Percentiles rank a stretch among this genome's conserved stretches.
Conservation (phyloP, 2,888 invertebrate genomes). For the Lordiphosa andalusiaca region DNA sequence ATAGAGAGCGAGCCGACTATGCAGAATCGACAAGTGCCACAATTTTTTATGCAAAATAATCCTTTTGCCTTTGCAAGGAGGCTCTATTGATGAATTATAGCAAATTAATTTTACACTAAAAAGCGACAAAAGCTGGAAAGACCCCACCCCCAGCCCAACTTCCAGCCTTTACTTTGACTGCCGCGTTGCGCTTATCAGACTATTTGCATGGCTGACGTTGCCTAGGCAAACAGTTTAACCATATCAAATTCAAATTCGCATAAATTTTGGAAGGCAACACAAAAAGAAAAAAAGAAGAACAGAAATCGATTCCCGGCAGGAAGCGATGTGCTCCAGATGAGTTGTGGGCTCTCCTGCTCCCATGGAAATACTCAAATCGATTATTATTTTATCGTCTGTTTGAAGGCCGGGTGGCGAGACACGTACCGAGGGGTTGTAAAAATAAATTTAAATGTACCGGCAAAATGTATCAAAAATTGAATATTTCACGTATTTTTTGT, state of each 20-base stretch:
- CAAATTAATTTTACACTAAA: conserved; percentile 76
- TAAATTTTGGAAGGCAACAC: conserved; percentile 50
- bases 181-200: conserved; percentile 48
- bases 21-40: conserved; percentile 66
- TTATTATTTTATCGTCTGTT: conserved; percentile 70
- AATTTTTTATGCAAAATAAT: conserved; percentile 66
- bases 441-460: conserved; percentile 62
- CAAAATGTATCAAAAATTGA: conserved; percentile 60
- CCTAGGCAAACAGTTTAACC: conserved; percentile 70
- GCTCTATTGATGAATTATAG: conserved; percentile 77
- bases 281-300: conserved; percentile 28
- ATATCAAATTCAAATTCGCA: conserved; percentile 73
- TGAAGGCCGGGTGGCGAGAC: conserved; percentile 30
- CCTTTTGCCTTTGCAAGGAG: conserved; percentile 43
- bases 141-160: background rate
- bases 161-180: conserved; percentile 1
- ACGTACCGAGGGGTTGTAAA: conserved; percentile 50
- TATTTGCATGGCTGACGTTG: conserved; percentile 66
- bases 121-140: conserved; percentile 53
- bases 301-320: conserved; percentile 61
- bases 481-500: conserved; percentile 36
- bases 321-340: conserved; percentile 52
- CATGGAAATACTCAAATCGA: conserved; percentile 62
- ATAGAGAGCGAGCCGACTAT: conserved; percentile 34
- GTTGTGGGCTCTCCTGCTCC: conserved; percentile 36